Base-by-base conservation (phyloP, 2,113 vertebrate species). In the Sander lucioperca region DNA sequence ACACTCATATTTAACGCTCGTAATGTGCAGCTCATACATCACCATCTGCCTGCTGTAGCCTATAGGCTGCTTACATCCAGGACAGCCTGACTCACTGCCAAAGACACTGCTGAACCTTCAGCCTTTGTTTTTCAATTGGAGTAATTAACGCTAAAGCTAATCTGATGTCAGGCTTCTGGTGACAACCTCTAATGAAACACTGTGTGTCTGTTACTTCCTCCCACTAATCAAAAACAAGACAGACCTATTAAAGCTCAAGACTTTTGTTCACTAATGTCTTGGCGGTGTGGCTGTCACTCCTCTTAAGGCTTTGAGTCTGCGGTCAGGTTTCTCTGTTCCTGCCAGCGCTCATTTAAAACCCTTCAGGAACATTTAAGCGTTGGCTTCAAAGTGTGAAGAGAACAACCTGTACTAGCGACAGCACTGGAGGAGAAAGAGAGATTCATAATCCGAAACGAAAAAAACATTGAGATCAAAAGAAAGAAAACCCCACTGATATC, bases 151-250 rank as follows among this genome's bases (percentile, higher is more conserved):
- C 65, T 33, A 53, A 72, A 74, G 62, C 76, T 89, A 87, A 87
- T 88, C 54, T 80, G 74, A 80, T 73, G 79, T 78, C 64, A 79
- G 65, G 74, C 59, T 84, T 50, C 75, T 79, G 25, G 79, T 89
- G 88, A 83, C 87, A 89, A 83, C 83, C 76, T 86, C 59, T 90
- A 88, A 93, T 90, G 86, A 92, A 94, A 89, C 86, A 65, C 73
- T 43, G 15, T 62, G 70, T 64, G 68, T 82, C 63, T 75, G 77
- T 74, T 57, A 80, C 69, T 78, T 86, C 82, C 80, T 76, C 84
- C 14, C 18, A 33, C 79, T 92, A 90, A 90, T 90, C 77, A 87
- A 67, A 71, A 79, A 73, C 53, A 84, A 78, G 73, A 74, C 84
- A 83, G 74, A 80, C 63, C 74, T 67, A 86, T 89, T 90, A 90